Conservation (phyloP, 2,797 vertebrate species). For the Ataeniobius toweri region DNA sequence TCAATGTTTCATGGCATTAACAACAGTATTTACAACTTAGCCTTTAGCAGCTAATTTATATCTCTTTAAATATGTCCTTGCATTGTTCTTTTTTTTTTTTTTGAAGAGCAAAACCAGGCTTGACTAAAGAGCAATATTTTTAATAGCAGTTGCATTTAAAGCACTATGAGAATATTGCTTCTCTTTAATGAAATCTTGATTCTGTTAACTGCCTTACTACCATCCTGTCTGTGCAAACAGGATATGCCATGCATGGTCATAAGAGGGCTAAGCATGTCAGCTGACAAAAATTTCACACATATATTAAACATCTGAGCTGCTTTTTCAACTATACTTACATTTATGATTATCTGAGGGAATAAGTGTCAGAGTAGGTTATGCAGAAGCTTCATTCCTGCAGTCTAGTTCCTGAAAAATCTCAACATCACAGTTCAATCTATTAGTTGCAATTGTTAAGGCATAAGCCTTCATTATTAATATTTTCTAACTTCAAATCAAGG, state of each 20-base stretch:
- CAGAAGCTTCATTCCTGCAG: neutral
- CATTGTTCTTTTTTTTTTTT: neutral
- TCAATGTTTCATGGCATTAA: neutral
- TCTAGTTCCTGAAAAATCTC: neutral
- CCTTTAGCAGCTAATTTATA: neutral
- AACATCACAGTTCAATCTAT: neutral
- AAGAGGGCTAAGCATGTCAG: neutral
- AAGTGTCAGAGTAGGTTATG: neutral
- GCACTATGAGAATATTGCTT: neutral
- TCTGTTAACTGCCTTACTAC: neutral
- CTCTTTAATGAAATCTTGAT: neutral
- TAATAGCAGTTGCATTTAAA: neutral
- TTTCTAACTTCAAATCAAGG: neutral
- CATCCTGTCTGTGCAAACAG: neutral
- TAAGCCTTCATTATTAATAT: neutral
- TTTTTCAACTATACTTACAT: neutral
- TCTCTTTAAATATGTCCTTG: neutral
- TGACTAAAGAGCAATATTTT: neutral
- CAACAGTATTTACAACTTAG: neutral
- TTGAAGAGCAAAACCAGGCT: neutral
- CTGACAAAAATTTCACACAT: neutral
- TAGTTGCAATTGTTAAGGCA: neutral
- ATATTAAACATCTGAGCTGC: neutral
- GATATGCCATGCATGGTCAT: neutral
- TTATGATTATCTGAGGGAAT: neutral